Evolutionary conservation across 2,888 invertebrate genomes (phyloP).

Genomic region (Cactoblastis cactorum): DNA sequence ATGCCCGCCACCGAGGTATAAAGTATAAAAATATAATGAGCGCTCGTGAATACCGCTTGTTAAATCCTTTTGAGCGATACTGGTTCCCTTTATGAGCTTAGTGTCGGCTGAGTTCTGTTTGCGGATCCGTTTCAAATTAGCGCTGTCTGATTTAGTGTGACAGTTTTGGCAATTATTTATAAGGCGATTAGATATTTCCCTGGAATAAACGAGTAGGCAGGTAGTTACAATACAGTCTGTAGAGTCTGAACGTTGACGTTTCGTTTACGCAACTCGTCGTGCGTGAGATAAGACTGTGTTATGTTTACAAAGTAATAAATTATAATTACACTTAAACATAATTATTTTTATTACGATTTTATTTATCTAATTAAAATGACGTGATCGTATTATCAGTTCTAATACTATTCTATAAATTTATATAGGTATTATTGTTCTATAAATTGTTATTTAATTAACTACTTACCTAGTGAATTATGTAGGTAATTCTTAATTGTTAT

Average conservation of each 20-base stretch:
- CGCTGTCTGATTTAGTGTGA: constrained; percentile 60
- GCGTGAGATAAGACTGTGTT: not conserved
- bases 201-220: constrained; percentile 17
- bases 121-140: constrained; percentile 75
- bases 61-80: constrained; percentile 75
- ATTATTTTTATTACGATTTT: not conserved
- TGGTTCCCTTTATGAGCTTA: constrained; percentile 70
- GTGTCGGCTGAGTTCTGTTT: constrained; percentile 47
- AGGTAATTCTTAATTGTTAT: no score
- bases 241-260: constrained; percentile 12
- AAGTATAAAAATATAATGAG: constrained; percentile 79
- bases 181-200: constrained; percentile 47
- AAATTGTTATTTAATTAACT: no score
- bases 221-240: no score
- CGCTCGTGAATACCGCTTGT: constrained; percentile 73
- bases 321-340: not conserved
- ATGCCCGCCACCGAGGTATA: constrained; percentile 66
- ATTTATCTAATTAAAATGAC: constrained; percentile 3
- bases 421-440: no score
- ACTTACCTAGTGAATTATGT: no score
- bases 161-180: constrained; percentile 51
- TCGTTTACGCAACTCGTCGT: not conserved
- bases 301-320: constrained; percentile 4
- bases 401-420: no score
- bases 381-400: not conserved